A percentile compares a stretch with the other conserved stretches of the same genome.
Evolutionary conservation across 2,113 vertebrate species (phyloP).

Genomic region (Piliocolobus tephrosceles): DNA sequence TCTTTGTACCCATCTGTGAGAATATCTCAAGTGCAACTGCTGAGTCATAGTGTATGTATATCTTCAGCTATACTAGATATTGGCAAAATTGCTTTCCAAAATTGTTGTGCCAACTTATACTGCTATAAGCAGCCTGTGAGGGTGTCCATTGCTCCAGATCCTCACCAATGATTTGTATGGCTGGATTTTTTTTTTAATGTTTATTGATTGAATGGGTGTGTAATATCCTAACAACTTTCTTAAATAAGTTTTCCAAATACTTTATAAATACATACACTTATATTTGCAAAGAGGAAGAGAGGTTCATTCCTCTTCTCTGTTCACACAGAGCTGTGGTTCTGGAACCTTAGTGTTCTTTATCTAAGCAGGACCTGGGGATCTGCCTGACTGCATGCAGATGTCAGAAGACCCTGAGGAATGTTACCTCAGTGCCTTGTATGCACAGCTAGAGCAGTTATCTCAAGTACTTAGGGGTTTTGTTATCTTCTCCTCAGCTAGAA

Average conservation of each 20-base stretch:
- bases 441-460: background rate
- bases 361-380: background rate
- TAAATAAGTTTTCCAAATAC: background rate
- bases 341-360: background rate
- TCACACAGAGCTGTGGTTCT: background rate
- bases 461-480: background rate
- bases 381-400: background rate
- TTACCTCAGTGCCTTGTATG: rapidly evolving
- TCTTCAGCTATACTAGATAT: background rate
- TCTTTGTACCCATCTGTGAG: background rate
- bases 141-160: background rate
- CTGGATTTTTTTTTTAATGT: background rate
- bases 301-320: background rate
- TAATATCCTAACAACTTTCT: background rate
- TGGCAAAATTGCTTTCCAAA: background rate
- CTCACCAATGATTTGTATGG: background rate
- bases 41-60: background rate
- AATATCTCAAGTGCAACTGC: background rate
- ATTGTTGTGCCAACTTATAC: background rate
- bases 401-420: background rate
- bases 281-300: background rate
- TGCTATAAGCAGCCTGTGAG: background rate
- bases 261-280: background rate
- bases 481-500: background rate
- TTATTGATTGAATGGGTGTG: background rate